Percentiles rank a stretch among this genome's conserved stretches.
phyloP scores from a whole-genome alignment of 1,140 invertebrate species.

The Atta texana region DNA sequence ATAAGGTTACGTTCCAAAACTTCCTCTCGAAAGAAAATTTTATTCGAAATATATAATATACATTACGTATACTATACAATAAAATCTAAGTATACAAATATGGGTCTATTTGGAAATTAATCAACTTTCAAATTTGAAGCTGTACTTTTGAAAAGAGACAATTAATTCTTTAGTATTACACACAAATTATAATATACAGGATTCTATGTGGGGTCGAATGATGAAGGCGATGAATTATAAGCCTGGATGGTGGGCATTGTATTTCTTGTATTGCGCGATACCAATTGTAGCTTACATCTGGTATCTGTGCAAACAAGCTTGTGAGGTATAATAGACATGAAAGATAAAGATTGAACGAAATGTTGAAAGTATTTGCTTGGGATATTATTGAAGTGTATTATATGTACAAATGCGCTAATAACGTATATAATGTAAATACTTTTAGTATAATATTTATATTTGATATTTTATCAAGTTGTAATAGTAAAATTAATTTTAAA shows the following conservation, averaged over 20 bases:
- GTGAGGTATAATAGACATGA: slow-evolving; percentile 88
- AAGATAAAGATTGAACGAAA: slow-evolving; percentile 11
- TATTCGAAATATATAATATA: too few species aligned
- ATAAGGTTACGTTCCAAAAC: too few species aligned
- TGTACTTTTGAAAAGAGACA: slow-evolving; percentile 13
- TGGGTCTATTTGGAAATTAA: not conserved
- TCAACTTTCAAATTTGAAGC: not conserved
- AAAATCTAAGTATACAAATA: not conserved
- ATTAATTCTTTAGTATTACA: slow-evolving; percentile 8
- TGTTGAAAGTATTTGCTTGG: slow-evolving; percentile 27
- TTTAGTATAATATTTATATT: not conserved
- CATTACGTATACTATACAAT: too few species aligned
- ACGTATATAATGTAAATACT: not conserved
- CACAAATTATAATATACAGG: slow-evolving; percentile 84
- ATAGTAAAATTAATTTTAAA: not conserved
- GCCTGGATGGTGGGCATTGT: slow-evolving; percentile 92
- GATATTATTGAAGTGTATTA: slow-evolving; percentile 9
- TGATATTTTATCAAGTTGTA: not conserved
- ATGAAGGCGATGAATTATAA: slow-evolving; percentile 91
- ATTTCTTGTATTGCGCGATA: slow-evolving; percentile 91
- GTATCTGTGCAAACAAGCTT: slow-evolving; percentile 89
- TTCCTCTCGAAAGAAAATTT: too few species aligned
- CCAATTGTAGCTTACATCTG: slow-evolving; percentile 90
- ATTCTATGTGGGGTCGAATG: slow-evolving; percentile 90
- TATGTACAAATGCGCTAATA: slow-evolving; percentile 14